phyloP scores from a whole-genome alignment of 2,113 vertebrate species.

The Elanoides forficatus region DNA sequence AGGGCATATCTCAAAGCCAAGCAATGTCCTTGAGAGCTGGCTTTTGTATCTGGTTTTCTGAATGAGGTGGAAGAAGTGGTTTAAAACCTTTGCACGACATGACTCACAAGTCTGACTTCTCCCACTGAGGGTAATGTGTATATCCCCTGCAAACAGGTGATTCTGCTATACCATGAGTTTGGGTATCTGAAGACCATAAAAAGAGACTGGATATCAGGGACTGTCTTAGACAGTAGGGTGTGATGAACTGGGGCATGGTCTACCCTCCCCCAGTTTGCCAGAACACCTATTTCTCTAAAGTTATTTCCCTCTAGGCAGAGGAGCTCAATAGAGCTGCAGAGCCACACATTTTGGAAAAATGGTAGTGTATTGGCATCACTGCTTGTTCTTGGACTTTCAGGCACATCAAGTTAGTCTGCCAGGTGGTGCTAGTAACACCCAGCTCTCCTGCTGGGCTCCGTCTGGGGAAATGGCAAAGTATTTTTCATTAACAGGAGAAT shows the following conservation, averaged over 20 bases:
- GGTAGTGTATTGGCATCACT: neutral
- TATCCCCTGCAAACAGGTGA: neutral
- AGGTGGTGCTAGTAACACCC: neutral
- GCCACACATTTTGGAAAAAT: neutral
- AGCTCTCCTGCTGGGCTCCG: neutral
- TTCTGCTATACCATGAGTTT: neutral
- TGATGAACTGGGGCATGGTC: neutral
- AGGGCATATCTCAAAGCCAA: conserved; percentile 14
- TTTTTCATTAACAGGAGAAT: neutral
- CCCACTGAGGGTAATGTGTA: neutral
- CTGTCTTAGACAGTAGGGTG: neutral
- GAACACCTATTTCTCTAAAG: neutral
- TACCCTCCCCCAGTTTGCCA: neutral
- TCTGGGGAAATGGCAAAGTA: neutral
- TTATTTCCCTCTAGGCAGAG: neutral
- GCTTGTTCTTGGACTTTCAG: neutral
- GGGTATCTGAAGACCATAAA: neutral
- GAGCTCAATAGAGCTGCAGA: neutral
- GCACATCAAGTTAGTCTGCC: neutral
- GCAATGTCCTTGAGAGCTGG: neutral
- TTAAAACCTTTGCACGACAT: neutral
- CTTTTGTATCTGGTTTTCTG: conserved; percentile 18
- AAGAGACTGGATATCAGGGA: neutral
- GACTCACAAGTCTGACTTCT: neutral
- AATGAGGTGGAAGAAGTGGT: conserved; percentile 16